Evolutionary conservation across 2,113 vertebrate genomes (phyloP).

Genomic region (Orycteropus afer): DNA sequence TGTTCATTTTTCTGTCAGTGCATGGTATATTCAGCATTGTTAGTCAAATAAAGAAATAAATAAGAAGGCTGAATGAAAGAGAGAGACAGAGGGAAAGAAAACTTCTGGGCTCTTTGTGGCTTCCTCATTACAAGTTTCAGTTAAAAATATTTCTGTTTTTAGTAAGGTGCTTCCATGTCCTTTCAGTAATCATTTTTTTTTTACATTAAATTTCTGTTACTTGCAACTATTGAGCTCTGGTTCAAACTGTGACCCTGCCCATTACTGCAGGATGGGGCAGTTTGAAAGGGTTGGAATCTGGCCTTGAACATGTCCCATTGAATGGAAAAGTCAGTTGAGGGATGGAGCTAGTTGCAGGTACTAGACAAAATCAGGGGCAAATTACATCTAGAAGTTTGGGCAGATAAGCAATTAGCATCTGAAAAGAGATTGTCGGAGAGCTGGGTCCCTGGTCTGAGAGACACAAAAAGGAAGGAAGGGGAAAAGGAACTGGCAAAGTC

Average conservation of each 20-base stretch:
- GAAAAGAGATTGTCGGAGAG: not conserved
- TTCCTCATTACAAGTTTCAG: not conserved
- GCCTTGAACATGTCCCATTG: accelerated
- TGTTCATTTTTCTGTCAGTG: too few relatives aligned
- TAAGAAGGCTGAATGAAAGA: not conserved
- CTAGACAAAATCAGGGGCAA: not conserved
- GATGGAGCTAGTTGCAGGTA: not conserved
- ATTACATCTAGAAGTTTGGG: not conserved
- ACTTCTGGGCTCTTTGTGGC: not conserved
- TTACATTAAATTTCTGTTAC: not conserved
- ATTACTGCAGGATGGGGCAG: not conserved
- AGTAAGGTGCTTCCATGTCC: not conserved
- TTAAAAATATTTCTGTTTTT: not conserved
- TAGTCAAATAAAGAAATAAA: not conserved
- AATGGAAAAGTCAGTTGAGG: not conserved
- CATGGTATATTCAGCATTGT: not conserved
- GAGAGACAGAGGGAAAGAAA: not conserved
- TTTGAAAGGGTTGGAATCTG: not conserved
- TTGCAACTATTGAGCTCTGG: not conserved
- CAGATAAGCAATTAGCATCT: not conserved
- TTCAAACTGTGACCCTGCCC: not conserved
- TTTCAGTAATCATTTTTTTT: not conserved
- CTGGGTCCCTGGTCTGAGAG: not conserved
- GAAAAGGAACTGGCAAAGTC: not conserved
- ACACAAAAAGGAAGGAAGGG: not conserved